Base-by-base conservation (phyloP, 1,140 invertebrate species). In the Phortica variegata region DNA sequence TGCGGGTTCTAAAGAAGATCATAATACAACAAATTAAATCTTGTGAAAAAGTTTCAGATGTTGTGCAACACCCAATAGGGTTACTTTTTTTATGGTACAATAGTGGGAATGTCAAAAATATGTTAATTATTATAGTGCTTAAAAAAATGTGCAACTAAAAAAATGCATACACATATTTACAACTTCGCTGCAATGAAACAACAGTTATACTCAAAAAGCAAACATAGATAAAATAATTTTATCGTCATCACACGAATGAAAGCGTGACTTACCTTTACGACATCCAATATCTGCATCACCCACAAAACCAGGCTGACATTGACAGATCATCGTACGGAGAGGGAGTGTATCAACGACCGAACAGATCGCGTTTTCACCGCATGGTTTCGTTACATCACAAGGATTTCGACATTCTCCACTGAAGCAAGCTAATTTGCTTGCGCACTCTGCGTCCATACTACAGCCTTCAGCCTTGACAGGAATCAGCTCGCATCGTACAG, bases 201-300 rank as follows among this genome's bases (percentile, higher is more conserved):
- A 26, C 18, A 69, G 60, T 63, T 48, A 63, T 57, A 65, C 59
- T 62, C 50, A 47, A 62, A 53, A 52, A 46, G 58, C 59, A 61
- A 49, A 49, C 50, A 55, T 36, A 34, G 21, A 32, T 34, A 47
- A 33, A 47, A 34, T 29, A 7, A 29, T 41, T 9, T n/a, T n/a
- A 2, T 13, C 16, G 38, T n/a, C 2, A 42, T 32, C 20, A 5
- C 9, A 42, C 21, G 23, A 29, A 29, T 29, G 6, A 29, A 7
- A 6, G 33, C 33, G 16, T 15, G 33, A 34, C 76, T 77, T 84
- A 91, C 90, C 85, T 81, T 80, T 81, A 61, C 80, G 83, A 74
- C 91, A 94, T 75, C 87, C 84, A 42, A 87, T 82, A 55, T 91
- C 89, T 8, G 91, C 90, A 73, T 93, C 89, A 50, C 91, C 91